Evolutionary conservation across 2,888 invertebrate species (phyloP).

Genomic region (Sialis lutaria): DNA sequence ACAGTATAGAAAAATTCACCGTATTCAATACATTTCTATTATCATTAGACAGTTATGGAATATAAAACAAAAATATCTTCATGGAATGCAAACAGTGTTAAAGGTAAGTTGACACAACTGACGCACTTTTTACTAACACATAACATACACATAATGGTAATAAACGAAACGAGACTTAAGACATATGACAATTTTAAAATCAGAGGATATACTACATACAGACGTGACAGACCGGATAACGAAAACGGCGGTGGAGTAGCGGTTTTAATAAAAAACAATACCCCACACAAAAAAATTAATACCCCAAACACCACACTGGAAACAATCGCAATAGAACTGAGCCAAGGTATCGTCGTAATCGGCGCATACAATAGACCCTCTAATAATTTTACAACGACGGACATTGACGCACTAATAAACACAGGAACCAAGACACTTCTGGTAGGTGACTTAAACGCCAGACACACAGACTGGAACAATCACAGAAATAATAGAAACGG

Average conservation of each 20-base stretch:
- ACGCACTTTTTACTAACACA: background rate
- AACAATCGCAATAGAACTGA: conserved; percentile 8
- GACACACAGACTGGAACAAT: conserved; percentile 7
- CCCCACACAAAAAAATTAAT: background rate
- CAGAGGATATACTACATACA: conserved; percentile 10
- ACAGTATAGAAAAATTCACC: background rate
- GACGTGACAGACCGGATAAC: conserved; percentile 8
- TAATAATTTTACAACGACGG: conserved; percentile 6
- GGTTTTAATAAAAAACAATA: background rate
- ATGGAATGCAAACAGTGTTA: background rate
- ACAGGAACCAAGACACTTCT: conserved; percentile 9
- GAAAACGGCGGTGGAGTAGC: conserved; percentile 10
- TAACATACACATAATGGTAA: background rate
- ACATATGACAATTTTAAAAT: background rate
- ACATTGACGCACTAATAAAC: conserved; percentile 8
- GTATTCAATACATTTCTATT: background rate
- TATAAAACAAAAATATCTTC: conserved; percentile 7
- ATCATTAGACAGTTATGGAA: background rate
- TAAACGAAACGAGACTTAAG: conserved; percentile 7
- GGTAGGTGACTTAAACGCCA: no score
- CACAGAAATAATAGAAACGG: conserved; percentile 11
- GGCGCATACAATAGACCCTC: conserved; percentile 1
- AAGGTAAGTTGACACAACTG: no score
- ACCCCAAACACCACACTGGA: conserved; percentile 6
- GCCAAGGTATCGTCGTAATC: conserved; percentile 8